phyloP scores from a whole-genome alignment of 2,888 invertebrate genomes.

The Adineta ricciae region DNA sequence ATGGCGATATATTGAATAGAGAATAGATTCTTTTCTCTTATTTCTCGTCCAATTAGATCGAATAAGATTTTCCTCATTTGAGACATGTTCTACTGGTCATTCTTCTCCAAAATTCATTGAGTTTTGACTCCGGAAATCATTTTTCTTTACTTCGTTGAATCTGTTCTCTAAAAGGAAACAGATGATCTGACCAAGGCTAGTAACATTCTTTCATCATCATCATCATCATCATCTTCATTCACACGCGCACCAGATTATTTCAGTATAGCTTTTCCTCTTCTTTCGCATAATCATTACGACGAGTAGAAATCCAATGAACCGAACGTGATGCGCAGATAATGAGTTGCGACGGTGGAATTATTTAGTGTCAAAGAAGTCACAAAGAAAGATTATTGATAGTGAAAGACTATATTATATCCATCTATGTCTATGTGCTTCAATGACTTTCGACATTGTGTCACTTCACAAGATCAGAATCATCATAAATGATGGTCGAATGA shows the following conservation, averaged over 20 bases:
- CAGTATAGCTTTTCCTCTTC: neutral
- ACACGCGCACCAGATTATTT: neutral
- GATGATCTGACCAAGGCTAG: constrained; percentile 8
- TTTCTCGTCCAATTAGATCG: neutral
- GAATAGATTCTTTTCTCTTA: neutral
- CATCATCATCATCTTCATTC: neutral
- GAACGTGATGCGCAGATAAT: neutral
- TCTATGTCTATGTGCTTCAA: neutral
- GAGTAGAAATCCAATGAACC: neutral
- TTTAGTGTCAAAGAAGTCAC: neutral
- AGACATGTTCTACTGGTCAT: neutral
- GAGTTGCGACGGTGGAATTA: neutral
- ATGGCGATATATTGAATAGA: neutral
- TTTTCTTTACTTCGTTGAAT: neutral
- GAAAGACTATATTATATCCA: neutral
- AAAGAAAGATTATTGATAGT: constrained; percentile 1
- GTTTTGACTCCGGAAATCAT: neutral
- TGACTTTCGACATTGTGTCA: neutral
- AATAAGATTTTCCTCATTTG: neutral
- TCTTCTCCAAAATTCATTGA: neutral
- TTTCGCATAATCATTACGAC: neutral
- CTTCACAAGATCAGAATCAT: neutral
- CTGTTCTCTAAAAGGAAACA: neutral
- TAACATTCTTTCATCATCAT: neutral
- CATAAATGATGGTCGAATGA: neutral